Evolutionary conservation across 2,797 vertebrate species (phyloP).

Genomic region (Oreonectes daqikongensis): DNA sequence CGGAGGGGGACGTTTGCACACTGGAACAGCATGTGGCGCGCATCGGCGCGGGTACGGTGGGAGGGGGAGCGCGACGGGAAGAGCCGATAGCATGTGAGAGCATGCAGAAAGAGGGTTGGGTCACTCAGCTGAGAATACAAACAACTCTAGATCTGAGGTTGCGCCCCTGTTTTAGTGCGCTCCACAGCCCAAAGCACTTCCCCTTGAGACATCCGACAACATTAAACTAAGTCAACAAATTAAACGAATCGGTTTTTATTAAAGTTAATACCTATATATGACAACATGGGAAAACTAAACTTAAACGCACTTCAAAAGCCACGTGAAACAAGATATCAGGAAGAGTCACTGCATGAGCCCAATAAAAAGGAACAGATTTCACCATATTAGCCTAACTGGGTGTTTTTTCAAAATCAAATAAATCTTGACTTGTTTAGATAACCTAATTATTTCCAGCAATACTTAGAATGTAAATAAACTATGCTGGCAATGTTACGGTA

Average conservation of each 20-base stretch:
- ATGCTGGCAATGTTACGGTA: not conserved
- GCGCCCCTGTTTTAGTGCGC: slow-evolving; percentile 2
- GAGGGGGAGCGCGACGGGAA: slow-evolving; percentile 38
- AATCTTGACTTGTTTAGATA: not conserved
- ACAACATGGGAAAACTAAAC: not conserved
- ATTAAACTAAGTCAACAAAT: not conserved
- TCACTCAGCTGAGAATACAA: slow-evolving; percentile 51
- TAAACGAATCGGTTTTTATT: not conserved
- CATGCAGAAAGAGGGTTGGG: slow-evolving; percentile 56
- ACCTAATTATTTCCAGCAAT: not conserved
- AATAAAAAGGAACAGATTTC: not conserved
- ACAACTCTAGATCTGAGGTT: slow-evolving; percentile 29
- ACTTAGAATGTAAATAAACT: not conserved
- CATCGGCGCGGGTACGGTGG: not conserved
- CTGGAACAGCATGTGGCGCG: slow-evolving; percentile 34
- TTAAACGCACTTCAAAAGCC: not conserved
- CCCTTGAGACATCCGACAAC: not conserved
- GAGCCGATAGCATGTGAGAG: slow-evolving; percentile 44
- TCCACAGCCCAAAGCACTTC: not conserved
- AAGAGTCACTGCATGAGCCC: not conserved
- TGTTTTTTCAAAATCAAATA: not conserved
- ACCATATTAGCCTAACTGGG: not conserved
- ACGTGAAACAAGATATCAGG: not conserved
- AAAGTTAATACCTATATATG: not conserved
- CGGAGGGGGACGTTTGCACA: not conserved